Conservation (phyloP, 37 sponge, comb jelly and placozoan genomes). For the Ianthella basta region DNA sequence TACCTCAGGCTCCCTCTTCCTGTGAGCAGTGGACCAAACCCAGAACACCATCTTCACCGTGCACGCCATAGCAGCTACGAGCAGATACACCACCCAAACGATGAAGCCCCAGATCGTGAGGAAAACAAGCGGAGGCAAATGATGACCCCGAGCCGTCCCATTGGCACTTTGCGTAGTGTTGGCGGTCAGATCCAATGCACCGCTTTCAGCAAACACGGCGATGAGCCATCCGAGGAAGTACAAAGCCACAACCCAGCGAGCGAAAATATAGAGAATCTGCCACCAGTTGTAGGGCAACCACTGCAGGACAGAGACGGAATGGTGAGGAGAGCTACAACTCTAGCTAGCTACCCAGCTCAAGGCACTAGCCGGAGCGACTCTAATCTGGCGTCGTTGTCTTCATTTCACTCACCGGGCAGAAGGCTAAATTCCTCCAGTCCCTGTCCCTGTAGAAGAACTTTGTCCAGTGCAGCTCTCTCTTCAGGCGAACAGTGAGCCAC, state of each 20-base stretch:
- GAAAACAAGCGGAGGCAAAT: slow-evolving; percentile 74
- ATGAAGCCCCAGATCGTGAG: slow-evolving; percentile 77
- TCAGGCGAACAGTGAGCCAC: slow-evolving; percentile 2
- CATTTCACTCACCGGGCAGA: slow-evolving; percentile 52
- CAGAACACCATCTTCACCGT: slow-evolving; percentile 34
- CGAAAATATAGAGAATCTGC: slow-evolving; percentile 54
- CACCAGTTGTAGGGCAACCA: slow-evolving; percentile 68
- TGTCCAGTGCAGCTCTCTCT: slow-evolving; percentile 52
- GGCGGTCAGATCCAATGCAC: neutral
- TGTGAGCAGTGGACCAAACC: neutral
- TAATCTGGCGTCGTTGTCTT: neutral
- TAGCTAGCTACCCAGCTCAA: too few species aligned
- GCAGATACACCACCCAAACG: slow-evolving; percentile 32
- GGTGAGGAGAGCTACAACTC: too few species aligned
- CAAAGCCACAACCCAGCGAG: slow-evolving; percentile 52
- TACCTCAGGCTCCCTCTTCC: neutral
- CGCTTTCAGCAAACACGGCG: neutral
- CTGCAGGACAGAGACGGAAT: slow-evolving; percentile 33
- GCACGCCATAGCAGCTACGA: slow-evolving; percentile 44
- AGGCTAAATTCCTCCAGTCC: slow-evolving; percentile 63
- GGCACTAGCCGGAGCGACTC: too few species aligned
- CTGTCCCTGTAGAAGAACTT: slow-evolving; percentile 32
- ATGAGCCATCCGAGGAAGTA: slow-evolving; percentile 63
- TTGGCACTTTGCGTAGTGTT: neutral
- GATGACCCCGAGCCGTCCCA: slow-evolving; percentile 41